phyloP scores from a whole-genome alignment of 2,888 invertebrate species.

The Melitaea athalia region DNA sequence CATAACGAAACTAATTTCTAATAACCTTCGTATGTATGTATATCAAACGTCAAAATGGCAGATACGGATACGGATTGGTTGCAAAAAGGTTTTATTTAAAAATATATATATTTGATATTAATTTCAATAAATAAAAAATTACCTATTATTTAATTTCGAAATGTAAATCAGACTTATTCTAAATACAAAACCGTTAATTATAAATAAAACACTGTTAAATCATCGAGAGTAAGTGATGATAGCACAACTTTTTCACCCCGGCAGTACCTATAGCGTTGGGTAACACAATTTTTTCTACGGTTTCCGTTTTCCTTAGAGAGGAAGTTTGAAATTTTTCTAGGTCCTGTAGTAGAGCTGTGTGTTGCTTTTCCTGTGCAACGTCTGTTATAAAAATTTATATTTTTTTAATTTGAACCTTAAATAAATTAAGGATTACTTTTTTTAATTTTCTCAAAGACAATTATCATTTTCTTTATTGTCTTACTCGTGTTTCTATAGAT shows the following conservation, averaged over 20 bases:
- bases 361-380: constrained; percentile 88
- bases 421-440: background rate
- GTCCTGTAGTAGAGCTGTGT: constrained; percentile 88
- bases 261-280: constrained; percentile 91
- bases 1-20: too few species aligned
- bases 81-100: too few species aligned
- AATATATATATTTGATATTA: too few species aligned
- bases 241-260: constrained; percentile 29
- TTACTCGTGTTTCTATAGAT: too few species aligned
- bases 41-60: too few species aligned
- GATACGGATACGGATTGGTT: too few species aligned
- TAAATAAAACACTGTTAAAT: constrained; percentile 29
- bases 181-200: constrained; percentile 17
- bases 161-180: background rate
- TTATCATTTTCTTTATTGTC: background rate
- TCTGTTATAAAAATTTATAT: constrained; percentile 76
- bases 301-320: constrained; percentile 89
- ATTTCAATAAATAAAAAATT: too few species aligned
- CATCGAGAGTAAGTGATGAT: constrained; percentile 20
- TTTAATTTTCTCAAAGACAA: background rate
- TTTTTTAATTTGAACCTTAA: constrained; percentile 19
- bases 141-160: too few species aligned
- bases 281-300: constrained; percentile 90
- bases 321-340: constrained; percentile 90
- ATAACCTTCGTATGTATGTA: too few species aligned